Evolutionary conservation across 2,797 vertebrate genomes (phyloP).

Genomic region (Decapterus maruadsi): DNA sequence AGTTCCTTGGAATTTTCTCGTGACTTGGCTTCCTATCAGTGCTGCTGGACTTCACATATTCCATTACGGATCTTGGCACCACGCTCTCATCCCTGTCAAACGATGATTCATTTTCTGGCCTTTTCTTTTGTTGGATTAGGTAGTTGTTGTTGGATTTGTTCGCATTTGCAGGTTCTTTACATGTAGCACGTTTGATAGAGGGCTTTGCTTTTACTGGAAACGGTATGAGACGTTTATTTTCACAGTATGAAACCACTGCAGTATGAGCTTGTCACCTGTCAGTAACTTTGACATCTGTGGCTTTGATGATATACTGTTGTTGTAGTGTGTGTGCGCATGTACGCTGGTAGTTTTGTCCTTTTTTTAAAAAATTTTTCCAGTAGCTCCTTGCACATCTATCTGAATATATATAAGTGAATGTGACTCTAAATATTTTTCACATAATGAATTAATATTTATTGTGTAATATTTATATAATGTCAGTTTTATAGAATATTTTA

Average conservation of each 20-base stretch:
- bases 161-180: background rate
- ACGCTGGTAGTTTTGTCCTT: background rate
- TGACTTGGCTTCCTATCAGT: background rate
- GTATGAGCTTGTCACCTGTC: background rate
- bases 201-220: background rate
- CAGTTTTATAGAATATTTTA: no score
- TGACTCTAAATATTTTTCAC: background rate
- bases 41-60: slow-evolving; percentile 5
- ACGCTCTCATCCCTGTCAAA: background rate
- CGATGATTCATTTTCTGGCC: background rate
- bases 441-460: background rate
- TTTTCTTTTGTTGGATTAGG: background rate
- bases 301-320: background rate
- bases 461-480: no score
- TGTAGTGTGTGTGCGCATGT: no score
- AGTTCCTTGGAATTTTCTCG: background rate
- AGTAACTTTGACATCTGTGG: background rate
- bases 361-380: background rate
- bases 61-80: background rate
- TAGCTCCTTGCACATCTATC: no score
- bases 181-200: background rate
- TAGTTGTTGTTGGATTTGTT: slow-evolving; percentile 1
- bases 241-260: background rate
- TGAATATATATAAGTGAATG: no score
- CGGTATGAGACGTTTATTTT: background rate